A percentile compares a stretch with the other conserved stretches of the same genome.
Conservation (phyloP, 1,140 invertebrate genomes). For the Bombus superbus region DNA sequence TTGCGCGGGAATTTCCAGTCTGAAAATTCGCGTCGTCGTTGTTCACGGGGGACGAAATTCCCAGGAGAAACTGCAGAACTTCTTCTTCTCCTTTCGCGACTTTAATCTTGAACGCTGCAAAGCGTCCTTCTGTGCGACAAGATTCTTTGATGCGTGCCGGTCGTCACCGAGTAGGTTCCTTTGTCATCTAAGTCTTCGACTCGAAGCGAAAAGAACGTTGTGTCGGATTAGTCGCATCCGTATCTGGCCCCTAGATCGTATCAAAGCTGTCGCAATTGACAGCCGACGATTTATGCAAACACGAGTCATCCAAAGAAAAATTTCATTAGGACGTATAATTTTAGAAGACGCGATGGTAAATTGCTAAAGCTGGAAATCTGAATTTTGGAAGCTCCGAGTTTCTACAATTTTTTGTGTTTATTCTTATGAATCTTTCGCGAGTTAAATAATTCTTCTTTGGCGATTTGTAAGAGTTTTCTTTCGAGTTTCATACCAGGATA, state of each 20-base stretch:
- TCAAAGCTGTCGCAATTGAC: neutral
- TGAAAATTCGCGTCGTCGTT: neutral
- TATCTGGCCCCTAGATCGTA: no score
- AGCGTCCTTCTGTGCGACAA: neutral
- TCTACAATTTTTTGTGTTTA: no score
- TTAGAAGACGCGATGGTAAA: no score
- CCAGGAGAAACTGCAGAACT: neutral
- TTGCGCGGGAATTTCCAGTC: neutral
- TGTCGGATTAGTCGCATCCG: neutral
- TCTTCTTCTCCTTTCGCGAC: constrained; percentile 1
- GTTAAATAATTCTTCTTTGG: neutral
- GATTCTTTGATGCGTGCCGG: constrained; percentile 18
- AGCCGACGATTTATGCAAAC: neutral
- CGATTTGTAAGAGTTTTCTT: neutral
- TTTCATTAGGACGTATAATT: neutral
- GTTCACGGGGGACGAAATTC: neutral
- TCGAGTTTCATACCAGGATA: neutral
- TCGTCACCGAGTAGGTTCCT: neutral
- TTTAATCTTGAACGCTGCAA: constrained; percentile 30
- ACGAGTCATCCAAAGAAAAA: neutral
- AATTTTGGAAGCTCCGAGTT: neutral
- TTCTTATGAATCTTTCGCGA: no score
- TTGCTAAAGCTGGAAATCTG: neutral
- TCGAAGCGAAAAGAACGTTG: neutral
- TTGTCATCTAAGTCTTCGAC: neutral